Conservation (phyloP, 2,797 vertebrate genomes). For the Cossypha caffra region DNA sequence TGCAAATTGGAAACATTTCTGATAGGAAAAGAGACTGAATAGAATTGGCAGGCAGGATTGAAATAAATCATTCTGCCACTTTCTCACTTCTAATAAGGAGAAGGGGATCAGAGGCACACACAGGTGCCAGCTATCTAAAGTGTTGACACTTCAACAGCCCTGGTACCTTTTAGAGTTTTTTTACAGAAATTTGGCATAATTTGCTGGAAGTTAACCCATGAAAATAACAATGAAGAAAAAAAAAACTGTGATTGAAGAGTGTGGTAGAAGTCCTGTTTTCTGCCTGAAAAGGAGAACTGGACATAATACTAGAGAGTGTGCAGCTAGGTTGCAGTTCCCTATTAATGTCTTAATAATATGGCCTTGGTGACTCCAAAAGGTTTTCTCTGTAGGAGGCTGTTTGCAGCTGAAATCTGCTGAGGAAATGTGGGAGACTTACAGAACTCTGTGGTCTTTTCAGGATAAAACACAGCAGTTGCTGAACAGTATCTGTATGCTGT, state of each 20-base stretch:
- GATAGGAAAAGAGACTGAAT: neutral
- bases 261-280: neutral
- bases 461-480: slow-evolving; percentile 6
- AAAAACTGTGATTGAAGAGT: neutral
- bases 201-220: neutral
- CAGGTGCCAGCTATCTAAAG: neutral
- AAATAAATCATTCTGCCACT: slow-evolving; percentile 3
- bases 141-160: neutral
- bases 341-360: neutral
- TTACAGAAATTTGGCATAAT: neutral
- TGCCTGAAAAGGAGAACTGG: neutral
- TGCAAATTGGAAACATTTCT: neutral
- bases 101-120: neutral
- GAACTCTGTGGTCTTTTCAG: neutral
- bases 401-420: neutral
- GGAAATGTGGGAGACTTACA: neutral
- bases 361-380: neutral
- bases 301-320: neutral
- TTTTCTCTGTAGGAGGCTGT: neutral
- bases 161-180: neutral
- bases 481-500: neutral
- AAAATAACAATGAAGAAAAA: neutral
- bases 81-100: neutral
- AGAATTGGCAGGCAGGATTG: neutral
- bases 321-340: neutral